Base-by-base conservation (phyloP, 2,113 vertebrate species). In the Laterallus jamaicensis region DNA sequence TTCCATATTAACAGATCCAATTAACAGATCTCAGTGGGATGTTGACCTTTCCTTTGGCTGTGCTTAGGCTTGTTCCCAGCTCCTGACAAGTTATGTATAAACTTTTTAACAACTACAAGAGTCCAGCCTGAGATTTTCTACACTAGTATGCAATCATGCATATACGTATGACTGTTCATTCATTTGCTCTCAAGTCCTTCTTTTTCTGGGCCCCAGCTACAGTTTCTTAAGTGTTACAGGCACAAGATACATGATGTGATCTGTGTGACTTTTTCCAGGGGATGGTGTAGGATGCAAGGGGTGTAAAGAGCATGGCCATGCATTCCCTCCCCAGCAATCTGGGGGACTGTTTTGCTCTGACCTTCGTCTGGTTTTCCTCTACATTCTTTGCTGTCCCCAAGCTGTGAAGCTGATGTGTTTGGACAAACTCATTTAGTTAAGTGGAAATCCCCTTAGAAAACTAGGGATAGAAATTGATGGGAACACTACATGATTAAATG, bases 371-470 rank as follows among this genome's bases (percentile, higher is more conserved):
- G 1, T 67, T 88, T 91, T 94, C 73, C 75, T 94, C 79, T 73
- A 6, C 92, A 82, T 94, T 95, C 67, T 90, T 71, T 80, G 60
- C 32, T 73, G 20, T 89, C 64, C 67, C 49, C 62, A 64, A 54
- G 63, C 56, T 76, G 59, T 69, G 54, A 90, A 5, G 9, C 29
- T 58, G 56, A 63, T 90, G 22, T 49, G 69, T 96, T 96, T 88
- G 76, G 79, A 86, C 81, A 92, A 94, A 88, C 70, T 83, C 40
- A 67, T 96, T 96, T 83, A 15, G 9, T 94, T 86, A 79, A 92
- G 63, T 92, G 54, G 29, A 59, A 78, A 35, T 92, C 56, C 74
- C 76, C 50, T 47, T 86, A 84, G 88, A 92, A 88, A 94, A 80
- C 47, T 40, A 75, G 49, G 28, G 81, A 71, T 79, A 81, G 32